Evolutionary conservation across 2,113 vertebrate genomes (phyloP), one percentile per base, ranked within the genome.

Genomic region (Chionodraco myersi): DNA sequence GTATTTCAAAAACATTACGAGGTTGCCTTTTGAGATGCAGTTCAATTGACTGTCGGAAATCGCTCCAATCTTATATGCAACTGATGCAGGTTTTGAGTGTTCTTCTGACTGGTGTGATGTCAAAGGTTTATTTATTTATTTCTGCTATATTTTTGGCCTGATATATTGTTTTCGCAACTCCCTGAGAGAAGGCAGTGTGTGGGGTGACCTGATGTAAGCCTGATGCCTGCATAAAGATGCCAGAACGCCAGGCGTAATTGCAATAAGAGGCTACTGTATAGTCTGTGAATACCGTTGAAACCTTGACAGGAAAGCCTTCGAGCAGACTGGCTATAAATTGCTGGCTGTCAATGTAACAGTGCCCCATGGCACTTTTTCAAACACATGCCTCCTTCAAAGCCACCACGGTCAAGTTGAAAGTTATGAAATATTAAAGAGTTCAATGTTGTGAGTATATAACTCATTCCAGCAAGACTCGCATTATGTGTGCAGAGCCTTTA

Each of bases 391-490:
- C 72, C 59, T 84, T 82, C 68, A 83, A 83, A 88, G 72, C 81
- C 71, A 81, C 81, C 70, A 47, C 63, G 75, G 79, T 89, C 77
- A 90, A 84, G 79, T 69, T 88, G 82, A 88, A 92, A 87, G 72
- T 91, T 83, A 90, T 92, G 81, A 92, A 94, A 92, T 92, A 92
- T 92, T 91, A 91, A 92, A 72, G 68, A 82, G 72, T 75, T 81
- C 59, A 79, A 30, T 82, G 87, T 80, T 88, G 74, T 66, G 79
- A 83, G 83, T 89, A 85, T 72, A 73, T 92, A 90, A 91, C 87
- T 88, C 83, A 85, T 88, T 82, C 13, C 83, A 73, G 79, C 77
- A 69, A 83, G 73, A 74, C 84, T 84, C 30, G 5, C 60, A 79
- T 84, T 89, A 88, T 91, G 80, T 88, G 65, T 86, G 64, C 79